phyloP scores from a whole-genome alignment of 2,797 vertebrate species.

The Rhincodon typus region DNA sequence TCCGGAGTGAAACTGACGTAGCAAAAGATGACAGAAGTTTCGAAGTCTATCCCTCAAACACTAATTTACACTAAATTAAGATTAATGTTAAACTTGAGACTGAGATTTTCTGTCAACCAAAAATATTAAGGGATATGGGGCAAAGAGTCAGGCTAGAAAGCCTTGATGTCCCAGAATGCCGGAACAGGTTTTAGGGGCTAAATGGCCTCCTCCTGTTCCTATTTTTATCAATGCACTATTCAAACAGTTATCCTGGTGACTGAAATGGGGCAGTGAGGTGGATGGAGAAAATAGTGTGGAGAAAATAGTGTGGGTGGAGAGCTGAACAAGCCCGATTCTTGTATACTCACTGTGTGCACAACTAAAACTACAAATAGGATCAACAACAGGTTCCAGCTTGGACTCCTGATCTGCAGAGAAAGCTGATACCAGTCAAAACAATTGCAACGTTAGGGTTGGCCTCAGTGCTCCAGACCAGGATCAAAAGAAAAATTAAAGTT shows the following conservation, averaged over 20 bases:
- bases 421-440: background rate
- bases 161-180: background rate
- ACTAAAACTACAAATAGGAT: background rate
- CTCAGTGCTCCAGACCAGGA: background rate
- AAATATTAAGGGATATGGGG: background rate
- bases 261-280: background rate
- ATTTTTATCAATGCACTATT: background rate
- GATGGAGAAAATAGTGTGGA: too few species aligned
- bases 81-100: background rate
- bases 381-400: background rate
- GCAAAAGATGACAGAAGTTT: background rate
- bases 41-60: background rate
- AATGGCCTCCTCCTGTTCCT: background rate
- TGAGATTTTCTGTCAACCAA: background rate
- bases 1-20: background rate
- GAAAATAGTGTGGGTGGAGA: background rate
- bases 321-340: too few species aligned
- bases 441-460: background rate
- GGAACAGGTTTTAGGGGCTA: background rate
- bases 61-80: background rate
- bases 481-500: background rate
- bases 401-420: background rate
- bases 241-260: background rate
- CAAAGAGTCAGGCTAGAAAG: background rate
- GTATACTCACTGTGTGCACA: too few species aligned